Percentiles rank a stretch among this genome's conserved stretches.
These are phyloP conservation scores for Betta splendens DNA, from an alignment of 2,797 vertebrate genomes.

Conservation along the genomic window DNA sequence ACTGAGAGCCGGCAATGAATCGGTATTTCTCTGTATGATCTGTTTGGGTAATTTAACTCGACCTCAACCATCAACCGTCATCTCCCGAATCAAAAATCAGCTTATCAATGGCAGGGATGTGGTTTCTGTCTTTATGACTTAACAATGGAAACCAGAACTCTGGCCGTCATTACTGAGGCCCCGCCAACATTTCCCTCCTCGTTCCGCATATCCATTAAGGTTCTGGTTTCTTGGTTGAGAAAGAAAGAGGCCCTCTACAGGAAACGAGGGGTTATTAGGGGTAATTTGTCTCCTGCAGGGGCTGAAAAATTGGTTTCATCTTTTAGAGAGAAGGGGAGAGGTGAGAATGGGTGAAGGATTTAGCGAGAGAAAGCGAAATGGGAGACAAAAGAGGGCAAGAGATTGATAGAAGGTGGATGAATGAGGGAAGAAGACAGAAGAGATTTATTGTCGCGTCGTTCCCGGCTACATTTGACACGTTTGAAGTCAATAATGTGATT, in stretches of 20 bases:
- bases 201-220: slow-evolving; percentile 69
- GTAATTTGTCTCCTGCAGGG: slow-evolving; percentile 71
- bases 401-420: slow-evolving; percentile 11
- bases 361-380: neutral
- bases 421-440: slow-evolving; percentile 15
- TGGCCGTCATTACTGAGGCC: slow-evolving; percentile 46
- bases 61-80: slow-evolving; percentile 36
- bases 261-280: slow-evolving; percentile 77
- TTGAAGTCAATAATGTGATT: neutral
- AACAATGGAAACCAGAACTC: slow-evolving; percentile 63
- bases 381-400: slow-evolving; percentile 4
- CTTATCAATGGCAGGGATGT: slow-evolving; percentile 25
- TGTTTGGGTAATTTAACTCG: slow-evolving; percentile 43
- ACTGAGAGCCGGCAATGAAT: slow-evolving; percentile 29
- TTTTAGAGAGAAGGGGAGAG: slow-evolving; percentile 54
- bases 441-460: neutral
- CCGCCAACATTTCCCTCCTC: slow-evolving; percentile 50
- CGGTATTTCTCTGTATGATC: slow-evolving; percentile 33
- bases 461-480: neutral
- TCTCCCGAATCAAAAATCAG: slow-evolving; percentile 50
- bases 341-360: slow-evolving; percentile 17
- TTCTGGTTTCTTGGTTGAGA: slow-evolving; percentile 48
- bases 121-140: slow-evolving; percentile 24
- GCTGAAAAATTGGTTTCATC: slow-evolving; percentile 71
- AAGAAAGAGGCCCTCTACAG: slow-evolving; percentile 65